These are phyloP conservation scores for Helarctos malayanus DNA, from an alignment of 2,797 vertebrate species.

Conservation along the genomic window DNA sequence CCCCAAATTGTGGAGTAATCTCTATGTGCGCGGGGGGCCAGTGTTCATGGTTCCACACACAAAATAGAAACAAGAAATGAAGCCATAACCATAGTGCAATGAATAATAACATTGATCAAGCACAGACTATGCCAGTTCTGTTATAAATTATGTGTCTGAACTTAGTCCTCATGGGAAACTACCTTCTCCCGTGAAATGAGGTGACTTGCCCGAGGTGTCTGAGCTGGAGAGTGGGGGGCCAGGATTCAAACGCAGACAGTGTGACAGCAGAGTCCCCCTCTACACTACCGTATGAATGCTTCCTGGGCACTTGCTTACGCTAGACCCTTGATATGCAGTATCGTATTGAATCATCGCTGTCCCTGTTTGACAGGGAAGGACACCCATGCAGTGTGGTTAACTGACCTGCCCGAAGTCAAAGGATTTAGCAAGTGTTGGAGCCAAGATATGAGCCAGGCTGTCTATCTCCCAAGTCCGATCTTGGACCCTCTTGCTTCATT, in stretches of 20 bases:
- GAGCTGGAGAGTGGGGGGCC: background rate
- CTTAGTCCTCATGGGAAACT: background rate
- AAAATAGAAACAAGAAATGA: conserved; percentile 52
- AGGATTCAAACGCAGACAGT: background rate
- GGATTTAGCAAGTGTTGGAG: background rate
- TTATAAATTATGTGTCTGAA: background rate
- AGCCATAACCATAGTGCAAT: background rate
- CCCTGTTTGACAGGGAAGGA: background rate
- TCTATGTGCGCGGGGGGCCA: background rate
- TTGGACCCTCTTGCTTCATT: background rate
- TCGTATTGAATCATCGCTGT: background rate
- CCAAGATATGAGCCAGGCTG: background rate
- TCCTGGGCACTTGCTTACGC: rapidly evolving
- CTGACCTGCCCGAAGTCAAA: background rate
- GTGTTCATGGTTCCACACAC: background rate
- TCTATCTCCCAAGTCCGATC: background rate
- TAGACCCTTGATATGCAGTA: no score
- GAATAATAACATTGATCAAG: background rate
- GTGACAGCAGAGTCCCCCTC: background rate
- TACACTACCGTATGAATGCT: rapidly evolving
- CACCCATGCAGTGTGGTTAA: background rate
- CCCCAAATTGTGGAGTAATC: background rate
- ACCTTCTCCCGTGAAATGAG: background rate
- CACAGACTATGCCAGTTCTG: background rate
- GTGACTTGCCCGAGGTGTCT: background rate